These are phyloP conservation scores for Pachypsylla venusta DNA, from an alignment of 1,140 invertebrate species.

Conservation along the genomic window DNA sequence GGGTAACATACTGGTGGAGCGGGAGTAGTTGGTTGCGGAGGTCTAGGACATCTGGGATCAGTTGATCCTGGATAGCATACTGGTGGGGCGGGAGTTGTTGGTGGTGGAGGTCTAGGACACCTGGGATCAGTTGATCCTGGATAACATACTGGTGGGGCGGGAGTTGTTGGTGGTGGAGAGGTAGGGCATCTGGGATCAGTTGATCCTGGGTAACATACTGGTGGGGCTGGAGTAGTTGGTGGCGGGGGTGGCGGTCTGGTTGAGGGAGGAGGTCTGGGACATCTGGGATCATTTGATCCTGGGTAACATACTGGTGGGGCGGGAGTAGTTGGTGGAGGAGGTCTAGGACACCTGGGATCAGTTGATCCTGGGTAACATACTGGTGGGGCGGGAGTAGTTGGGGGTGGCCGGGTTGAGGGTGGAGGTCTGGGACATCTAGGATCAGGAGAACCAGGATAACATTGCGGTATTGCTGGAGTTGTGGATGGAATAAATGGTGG, in stretches of 20 bases:
- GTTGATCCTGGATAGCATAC: slow-evolving; percentile 22
- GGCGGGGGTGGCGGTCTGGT: slow-evolving; percentile 26
- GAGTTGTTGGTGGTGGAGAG: slow-evolving; percentile 18
- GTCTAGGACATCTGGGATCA: slow-evolving; percentile 28
- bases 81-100: slow-evolving; percentile 16
- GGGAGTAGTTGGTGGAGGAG: slow-evolving; percentile 10
- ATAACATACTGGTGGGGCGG: slow-evolving; percentile 14
- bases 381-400: slow-evolving; percentile 16
- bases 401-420: slow-evolving; percentile 19
- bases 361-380: slow-evolving; percentile 21
- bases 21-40: slow-evolving; percentile 19
- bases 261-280: slow-evolving; percentile 21
- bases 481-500: no score
- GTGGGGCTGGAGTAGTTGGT: slow-evolving; percentile 19
- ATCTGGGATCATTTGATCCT: slow-evolving; percentile 31
- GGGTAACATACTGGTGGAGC: slow-evolving; percentile 22
- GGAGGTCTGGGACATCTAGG: slow-evolving; percentile 30
- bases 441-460: slow-evolving; percentile 29
- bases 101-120: slow-evolving; percentile 15
- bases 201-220: slow-evolving; percentile 24
- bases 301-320: slow-evolving; percentile 29
- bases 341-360: slow-evolving; percentile 25
- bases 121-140: slow-evolving; percentile 20
- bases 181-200: slow-evolving; percentile 20
- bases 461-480: slow-evolving; percentile 19